Evolutionary conservation across 2,797 vertebrate genomes (phyloP).

Genomic region (Cryptoblepharus egeriae): DNA sequence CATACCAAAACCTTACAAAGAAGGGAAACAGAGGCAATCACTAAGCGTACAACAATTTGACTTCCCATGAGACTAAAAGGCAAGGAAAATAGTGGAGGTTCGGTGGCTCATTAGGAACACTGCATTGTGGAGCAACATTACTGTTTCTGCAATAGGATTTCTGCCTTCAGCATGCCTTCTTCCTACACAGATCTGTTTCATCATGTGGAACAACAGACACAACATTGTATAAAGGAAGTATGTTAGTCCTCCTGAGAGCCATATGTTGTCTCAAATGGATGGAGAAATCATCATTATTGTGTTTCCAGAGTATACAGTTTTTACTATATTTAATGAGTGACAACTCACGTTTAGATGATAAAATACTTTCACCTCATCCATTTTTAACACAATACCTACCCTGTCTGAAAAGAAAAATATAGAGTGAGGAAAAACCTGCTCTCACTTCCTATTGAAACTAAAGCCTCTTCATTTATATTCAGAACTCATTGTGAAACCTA

Average conservation of each 20-base stretch:
- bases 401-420: too few species aligned
- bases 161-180: not conserved
- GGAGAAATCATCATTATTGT: not conserved
- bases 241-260: not conserved
- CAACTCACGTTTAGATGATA: not conserved
- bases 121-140: too few species aligned
- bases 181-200: not conserved
- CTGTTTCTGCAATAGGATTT: not conserved
- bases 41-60: too few species aligned
- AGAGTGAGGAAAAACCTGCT: not conserved
- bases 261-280: not conserved
- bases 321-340: not conserved
- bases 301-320: not conserved
- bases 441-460: slow-evolving; percentile 19
- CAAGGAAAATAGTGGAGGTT: too few species aligned
- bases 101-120: too few species aligned
- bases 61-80: too few species aligned
- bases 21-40: too few species aligned
- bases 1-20: too few species aligned
- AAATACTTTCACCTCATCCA: not conserved
- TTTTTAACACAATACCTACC: not conserved
- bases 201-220: not conserved
- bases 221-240: not conserved
- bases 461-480: slow-evolving; percentile 57
- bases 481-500: slow-evolving; percentile 18